These are phyloP conservation scores for Amphibalanus amphitrite DNA, from an alignment of 1,140 invertebrate species.

Conservation along the genomic window DNA sequence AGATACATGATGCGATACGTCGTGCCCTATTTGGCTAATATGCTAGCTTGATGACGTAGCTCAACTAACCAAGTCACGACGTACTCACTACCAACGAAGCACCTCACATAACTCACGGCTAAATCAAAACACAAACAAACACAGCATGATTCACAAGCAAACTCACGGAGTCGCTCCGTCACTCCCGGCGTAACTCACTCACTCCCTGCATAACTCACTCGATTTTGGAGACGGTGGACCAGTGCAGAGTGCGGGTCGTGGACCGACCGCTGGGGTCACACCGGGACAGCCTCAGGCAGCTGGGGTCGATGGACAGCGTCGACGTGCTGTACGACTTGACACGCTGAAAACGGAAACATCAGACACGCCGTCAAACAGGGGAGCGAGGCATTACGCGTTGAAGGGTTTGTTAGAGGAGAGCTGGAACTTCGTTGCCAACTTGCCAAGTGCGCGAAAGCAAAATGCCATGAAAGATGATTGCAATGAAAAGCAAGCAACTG, in stretches of 20 bases:
- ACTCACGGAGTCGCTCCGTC: neutral
- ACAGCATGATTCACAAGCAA: neutral
- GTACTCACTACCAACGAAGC: too few species aligned
- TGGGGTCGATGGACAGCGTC: neutral
- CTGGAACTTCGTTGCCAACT: too few species aligned
- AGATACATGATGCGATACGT: too few species aligned
- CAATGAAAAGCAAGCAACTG: neutral
- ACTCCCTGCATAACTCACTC: neutral
- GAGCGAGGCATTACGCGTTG: too few species aligned
- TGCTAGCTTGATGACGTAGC: too few species aligned
- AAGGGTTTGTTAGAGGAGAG: too few species aligned
- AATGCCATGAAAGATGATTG: neutral
- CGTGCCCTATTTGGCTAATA: too few species aligned
- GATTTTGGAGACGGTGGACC: conserved; percentile 1
- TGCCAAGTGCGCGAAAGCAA: too few species aligned
- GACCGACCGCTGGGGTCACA: neutral
- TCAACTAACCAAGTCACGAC: too few species aligned
- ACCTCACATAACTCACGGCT: too few species aligned
- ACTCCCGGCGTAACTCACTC: neutral
- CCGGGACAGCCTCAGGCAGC: neutral
- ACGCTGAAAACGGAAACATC: neutral
- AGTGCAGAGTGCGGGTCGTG: neutral
- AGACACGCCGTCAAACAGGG: too few species aligned
- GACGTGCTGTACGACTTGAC: neutral
- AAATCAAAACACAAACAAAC: too few species aligned